Base-by-base conservation (phyloP, 2,113 vertebrate species). In the Echinops telfairi region DNA sequence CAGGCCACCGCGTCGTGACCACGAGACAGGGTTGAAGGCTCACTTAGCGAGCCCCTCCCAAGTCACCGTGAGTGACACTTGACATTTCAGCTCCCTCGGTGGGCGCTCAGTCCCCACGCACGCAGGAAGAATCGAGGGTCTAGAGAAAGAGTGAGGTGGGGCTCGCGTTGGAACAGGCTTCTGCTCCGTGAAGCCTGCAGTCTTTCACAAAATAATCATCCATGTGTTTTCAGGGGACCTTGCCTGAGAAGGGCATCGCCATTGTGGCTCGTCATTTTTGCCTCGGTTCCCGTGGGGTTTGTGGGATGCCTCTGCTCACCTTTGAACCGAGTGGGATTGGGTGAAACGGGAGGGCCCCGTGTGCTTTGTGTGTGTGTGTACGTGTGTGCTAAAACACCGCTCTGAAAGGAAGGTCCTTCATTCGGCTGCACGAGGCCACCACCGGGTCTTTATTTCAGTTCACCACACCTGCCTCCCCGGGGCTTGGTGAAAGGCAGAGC, bases 401-500 rank as follows among this genome's bases (percentile, higher is more conserved):
- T 92, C 90, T 36, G 60, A 71, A 92, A 83, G 33, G 25, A 71
- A 96, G 7, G 4, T 92, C 57, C 31, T 43, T 76, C 16, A 38
- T 86, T 86, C 33, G 23, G 15, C 53, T 92, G 88, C 70, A 12
- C 4, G 53, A 70, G 38, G 60, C 29, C 66, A 80, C 68, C 66
- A n/a, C 8, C 29, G 33, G 14, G 73, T 90, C 86, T 80, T 66
- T 86, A 17, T 64, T 82, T 93, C 15, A 36, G 2, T 57, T 71
- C 27, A 68, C 53, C 73, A 57, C 31, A 36, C 25, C 36, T 91
- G 66, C 27, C 47, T 2, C 47, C 47, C 40, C 29, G 31, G 84
- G 79, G 25, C n/a, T 76, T 83, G 17, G 57, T 92, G 33, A 85
- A 88, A 92, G 86, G 25, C 29, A 90, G 38, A 64, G 73, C 93